Conservation (phyloP, 2,888 invertebrate genomes). For the Lomographa bimaculata region DNA sequence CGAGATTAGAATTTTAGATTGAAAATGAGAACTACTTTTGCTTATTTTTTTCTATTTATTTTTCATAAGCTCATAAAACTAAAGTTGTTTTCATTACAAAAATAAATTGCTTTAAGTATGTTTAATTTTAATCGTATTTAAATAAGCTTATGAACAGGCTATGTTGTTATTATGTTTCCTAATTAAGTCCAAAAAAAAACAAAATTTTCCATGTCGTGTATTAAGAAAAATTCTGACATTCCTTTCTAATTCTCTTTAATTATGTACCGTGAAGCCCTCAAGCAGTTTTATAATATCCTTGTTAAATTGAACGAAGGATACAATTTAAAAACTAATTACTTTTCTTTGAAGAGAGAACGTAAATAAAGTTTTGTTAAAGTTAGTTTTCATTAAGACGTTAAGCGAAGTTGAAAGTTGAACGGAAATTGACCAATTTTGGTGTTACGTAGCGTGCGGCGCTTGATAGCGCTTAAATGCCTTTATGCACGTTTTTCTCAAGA, state of each 20-base stretch:
- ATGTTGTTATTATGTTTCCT: conserved; percentile 5
- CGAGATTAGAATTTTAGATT: conserved; percentile 17
- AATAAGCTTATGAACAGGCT: conserved; percentile 3
- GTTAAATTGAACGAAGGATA: conserved; percentile 39
- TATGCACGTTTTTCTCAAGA: conserved; percentile 11
- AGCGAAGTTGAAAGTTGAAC: conserved; percentile 59
- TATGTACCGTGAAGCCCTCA: conserved; percentile 19
- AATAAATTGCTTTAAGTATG: too few species aligned
- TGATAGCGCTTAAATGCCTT: conserved; percentile 9
- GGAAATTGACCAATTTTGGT: conserved; percentile 73
- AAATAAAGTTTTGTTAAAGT: conserved; percentile 61
- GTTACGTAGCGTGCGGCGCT: conserved; percentile 38
- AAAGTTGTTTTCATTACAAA: conserved; percentile 3
- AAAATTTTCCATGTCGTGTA: conserved; percentile 17
- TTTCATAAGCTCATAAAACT: neutral
- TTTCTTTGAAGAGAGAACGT: conserved; percentile 57
- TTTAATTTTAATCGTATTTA: neutral
- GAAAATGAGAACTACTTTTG: conserved; percentile 9
- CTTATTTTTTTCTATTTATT: conserved; percentile 2
- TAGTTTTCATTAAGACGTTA: conserved; percentile 71
- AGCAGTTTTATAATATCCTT: conserved; percentile 23
- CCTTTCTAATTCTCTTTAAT: conserved; percentile 29
- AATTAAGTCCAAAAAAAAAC: conserved; percentile 16
- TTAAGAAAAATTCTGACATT: conserved; percentile 23
- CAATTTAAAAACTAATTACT: conserved; percentile 61